These are phyloP conservation scores for Hycleus cichorii DNA, from an alignment of 1,140 invertebrate genomes.

Conservation along the genomic window DNA sequence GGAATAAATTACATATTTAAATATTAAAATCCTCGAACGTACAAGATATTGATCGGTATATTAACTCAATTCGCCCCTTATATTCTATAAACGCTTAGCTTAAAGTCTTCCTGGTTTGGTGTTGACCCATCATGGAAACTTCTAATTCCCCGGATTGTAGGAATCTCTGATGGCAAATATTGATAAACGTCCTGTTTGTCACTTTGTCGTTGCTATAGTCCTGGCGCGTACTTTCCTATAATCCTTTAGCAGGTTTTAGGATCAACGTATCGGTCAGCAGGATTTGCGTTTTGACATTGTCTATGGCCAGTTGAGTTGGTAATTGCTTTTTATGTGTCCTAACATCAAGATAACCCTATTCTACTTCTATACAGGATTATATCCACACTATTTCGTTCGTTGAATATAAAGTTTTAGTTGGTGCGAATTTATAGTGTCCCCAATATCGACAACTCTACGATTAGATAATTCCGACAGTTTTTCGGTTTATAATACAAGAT, in stretches of 20 bases:
- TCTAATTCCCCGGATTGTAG: slow-evolving; percentile 6
- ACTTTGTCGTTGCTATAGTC: slow-evolving; percentile 14
- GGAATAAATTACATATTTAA: too few species aligned
- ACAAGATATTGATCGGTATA: too few species aligned
- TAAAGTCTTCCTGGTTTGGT: too few species aligned
- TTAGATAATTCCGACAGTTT: too few species aligned
- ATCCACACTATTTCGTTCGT: neutral
- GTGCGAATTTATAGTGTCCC: too few species aligned
- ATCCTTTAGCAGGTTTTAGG: slow-evolving; percentile 18
- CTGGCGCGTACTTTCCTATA: slow-evolving; percentile 15
- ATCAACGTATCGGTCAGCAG: slow-evolving; percentile 27
- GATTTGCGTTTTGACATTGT: slow-evolving; percentile 28
- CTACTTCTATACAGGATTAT: neutral
- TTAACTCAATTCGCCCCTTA: too few species aligned
- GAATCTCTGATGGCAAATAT: slow-evolving; percentile 29
- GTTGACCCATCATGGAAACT: too few species aligned
- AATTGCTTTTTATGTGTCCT: slow-evolving; percentile 29
- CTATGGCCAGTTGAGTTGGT: slow-evolving; percentile 17
- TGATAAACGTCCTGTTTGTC: slow-evolving; percentile 28
- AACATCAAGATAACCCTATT: slow-evolving; percentile 10
- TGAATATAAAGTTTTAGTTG: too few species aligned
- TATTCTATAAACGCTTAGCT: too few species aligned
- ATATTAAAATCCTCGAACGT: too few species aligned
- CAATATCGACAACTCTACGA: too few species aligned
- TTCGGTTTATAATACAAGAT: too few species aligned